Evolutionary conservation across 2,888 invertebrate species (phyloP).

Genomic region (Drosophila tripunctata): DNA sequence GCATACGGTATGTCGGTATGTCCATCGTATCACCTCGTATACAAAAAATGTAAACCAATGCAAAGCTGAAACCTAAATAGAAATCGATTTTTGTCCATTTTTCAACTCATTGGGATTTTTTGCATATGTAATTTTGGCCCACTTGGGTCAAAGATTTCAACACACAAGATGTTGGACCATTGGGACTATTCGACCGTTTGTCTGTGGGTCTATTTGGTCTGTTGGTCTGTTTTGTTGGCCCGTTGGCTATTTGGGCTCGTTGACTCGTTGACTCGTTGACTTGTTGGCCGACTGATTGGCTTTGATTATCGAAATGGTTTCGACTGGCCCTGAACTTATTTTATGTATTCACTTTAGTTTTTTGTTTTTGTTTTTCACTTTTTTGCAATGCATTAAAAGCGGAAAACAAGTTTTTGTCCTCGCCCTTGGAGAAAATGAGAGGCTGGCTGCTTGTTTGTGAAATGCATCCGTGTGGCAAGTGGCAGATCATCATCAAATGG

Average conservation of each 20-base stretch:
- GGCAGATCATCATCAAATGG: slow-evolving; percentile 26
- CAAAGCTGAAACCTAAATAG: slow-evolving; percentile 70
- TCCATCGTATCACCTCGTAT: slow-evolving; percentile 16
- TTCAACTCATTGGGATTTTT: slow-evolving; percentile 30
- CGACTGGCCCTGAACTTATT: slow-evolving; percentile 72
- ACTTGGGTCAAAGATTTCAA: slow-evolving; percentile 63
- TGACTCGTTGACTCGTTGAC: slow-evolving; percentile 17
- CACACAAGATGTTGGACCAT: slow-evolving; percentile 23
- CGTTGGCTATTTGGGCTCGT: slow-evolving; percentile 8
- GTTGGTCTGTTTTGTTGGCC: neutral
- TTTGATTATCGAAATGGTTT: slow-evolving; percentile 37
- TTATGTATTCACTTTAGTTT: neutral
- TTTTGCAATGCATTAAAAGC: slow-evolving; percentile 44
- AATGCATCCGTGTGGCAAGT: slow-evolving; percentile 27
- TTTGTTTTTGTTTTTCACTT: neutral
- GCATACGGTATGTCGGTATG: neutral
- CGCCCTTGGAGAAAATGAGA: neutral
- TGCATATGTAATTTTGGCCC: slow-evolving; percentile 66
- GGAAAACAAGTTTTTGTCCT: slow-evolving; percentile 60
- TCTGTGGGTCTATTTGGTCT: no score
- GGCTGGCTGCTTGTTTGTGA: neutral
- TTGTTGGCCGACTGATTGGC: slow-evolving; percentile 34
- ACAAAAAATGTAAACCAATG: slow-evolving; percentile 64
- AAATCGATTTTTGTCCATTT: slow-evolving; percentile 62
- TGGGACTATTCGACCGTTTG: neutral